Evolutionary conservation across 2,797 vertebrate genomes (phyloP), one percentile per base, ranked within the genome.

Genomic region (Danio albolineatus): DNA sequence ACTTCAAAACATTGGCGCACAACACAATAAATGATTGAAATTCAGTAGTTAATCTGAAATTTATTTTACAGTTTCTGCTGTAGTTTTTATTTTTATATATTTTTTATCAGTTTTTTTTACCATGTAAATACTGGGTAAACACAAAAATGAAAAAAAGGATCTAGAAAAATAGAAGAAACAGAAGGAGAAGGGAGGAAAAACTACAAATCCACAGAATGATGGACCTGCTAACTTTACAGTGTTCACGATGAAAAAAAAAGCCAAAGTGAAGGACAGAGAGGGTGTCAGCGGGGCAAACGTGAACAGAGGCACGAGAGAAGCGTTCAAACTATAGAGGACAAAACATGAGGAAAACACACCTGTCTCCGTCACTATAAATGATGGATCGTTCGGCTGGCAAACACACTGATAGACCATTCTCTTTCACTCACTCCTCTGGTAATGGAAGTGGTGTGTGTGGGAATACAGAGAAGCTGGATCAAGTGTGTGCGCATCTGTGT

Each of bases 351-450:
- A 83, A 82, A 75, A 43, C 69, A 81, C 65, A 17, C 43, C 70
- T 65, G 76, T 64, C 72, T 81, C 21, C 54, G 39, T 67, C 13
- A 46, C 73, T 82, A 83, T 46, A 61, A 73, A 78, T 78, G 74
- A 78, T 78, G 70, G 60, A 82, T 67, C 62, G 61, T 44, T 56
- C 53, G 16, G 38, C 36, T 70, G 75, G 57, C 78, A 82, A 67
- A 83, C 53, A 72, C 70, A 36, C 73, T 66, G 19, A 43, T 71
- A 57, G 66, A 72, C 61, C 64, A 48, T 73, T 75, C 82, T 80
- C 65, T 66, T 62, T 73, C 82, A 78, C 66, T 71, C 73, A 80
- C 61, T 64, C 65, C n/a, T 67, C 17, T 14, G 16, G 53, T 76
- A 69, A 69, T 57, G 80, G 60, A 73, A 60, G 43, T 46, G n/a